Conservation (phyloP, 2,797 vertebrate genomes). For the Cheirogaleus major region DNA sequence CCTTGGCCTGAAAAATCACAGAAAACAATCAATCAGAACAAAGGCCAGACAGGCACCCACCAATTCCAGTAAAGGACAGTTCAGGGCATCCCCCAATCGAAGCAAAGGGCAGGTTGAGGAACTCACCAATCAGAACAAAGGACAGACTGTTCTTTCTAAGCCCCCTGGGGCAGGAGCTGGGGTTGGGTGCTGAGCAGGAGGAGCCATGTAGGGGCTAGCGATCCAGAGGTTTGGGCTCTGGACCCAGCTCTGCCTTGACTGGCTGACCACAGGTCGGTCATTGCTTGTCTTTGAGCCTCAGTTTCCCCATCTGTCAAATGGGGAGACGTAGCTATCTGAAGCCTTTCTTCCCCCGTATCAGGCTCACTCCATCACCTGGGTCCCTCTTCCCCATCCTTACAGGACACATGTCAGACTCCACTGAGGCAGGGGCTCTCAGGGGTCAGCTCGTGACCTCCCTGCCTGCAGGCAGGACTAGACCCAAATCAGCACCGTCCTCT, state of each 20-base stretch:
- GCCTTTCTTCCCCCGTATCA: not conserved
- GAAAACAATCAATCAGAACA: slow-evolving; percentile 60
- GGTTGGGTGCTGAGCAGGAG: not conserved
- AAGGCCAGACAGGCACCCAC: slow-evolving; percentile 48
- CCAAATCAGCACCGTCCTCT: not conserved
- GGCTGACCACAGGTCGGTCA: not conserved
- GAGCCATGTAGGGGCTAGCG: not conserved
- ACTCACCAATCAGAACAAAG: slow-evolving; percentile 64
- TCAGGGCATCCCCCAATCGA: slow-evolving; percentile 45
- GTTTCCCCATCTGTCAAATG: slow-evolving; percentile 61
- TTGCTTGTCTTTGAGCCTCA: slow-evolving; percentile 3
- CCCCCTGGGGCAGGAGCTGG: not conserved
- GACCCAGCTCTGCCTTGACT: not conserved
- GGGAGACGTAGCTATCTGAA: slow-evolving; percentile 23
- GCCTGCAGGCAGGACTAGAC: not conserved
- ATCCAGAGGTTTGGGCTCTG: not conserved
- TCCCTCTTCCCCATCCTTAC: not conserved
- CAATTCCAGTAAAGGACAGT: slow-evolving; percentile 69
- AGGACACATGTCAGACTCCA: not conserved
- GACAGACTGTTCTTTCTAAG: slow-evolving; percentile 54
- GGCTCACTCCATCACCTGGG: not conserved
- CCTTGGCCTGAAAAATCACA: slow-evolving; percentile 41
- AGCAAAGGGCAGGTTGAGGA: slow-evolving; percentile 61
- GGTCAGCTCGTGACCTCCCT: not conserved
- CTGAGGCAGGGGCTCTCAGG: not conserved